Evolutionary conservation across 2,888 invertebrate species (phyloP).

Genomic region (Magallana nippona): DNA sequence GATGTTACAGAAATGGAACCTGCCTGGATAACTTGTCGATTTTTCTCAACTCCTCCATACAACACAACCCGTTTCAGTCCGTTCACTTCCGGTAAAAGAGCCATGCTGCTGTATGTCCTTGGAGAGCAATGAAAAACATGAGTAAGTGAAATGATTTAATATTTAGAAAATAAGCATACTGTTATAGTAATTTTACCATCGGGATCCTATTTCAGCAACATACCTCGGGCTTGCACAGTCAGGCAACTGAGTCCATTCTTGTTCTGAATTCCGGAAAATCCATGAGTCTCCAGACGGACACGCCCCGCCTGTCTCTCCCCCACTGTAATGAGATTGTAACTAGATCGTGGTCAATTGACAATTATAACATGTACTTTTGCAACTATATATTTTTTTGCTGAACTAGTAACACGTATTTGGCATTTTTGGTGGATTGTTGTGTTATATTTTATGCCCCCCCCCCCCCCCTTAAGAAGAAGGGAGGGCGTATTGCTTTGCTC

Average conservation of each 20-base stretch:
- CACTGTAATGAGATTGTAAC: constrained; percentile 52
- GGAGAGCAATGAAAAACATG: background rate
- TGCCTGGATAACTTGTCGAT: constrained; percentile 58
- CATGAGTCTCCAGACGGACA: constrained; percentile 67
- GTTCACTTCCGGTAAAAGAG: constrained; percentile 54
- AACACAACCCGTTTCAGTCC: constrained; percentile 57
- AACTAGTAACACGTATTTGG: too few species aligned
- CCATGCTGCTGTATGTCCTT: constrained; percentile 58
- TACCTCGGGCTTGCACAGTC: constrained; percentile 61
- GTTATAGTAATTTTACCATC: too few species aligned
- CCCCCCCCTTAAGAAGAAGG: too few species aligned
- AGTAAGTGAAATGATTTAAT: background rate
- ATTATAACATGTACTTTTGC: too few species aligned
- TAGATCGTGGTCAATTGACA: too few species aligned
- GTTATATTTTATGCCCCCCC: too few species aligned
- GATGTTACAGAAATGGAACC: background rate
- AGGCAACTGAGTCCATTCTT: constrained; percentile 55
- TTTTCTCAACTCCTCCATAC: constrained; percentile 61
- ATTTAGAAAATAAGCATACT: background rate
- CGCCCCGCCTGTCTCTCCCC: constrained; percentile 62
- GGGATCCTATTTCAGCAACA: too few species aligned
- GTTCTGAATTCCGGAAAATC: constrained; percentile 58
- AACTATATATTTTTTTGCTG: too few species aligned
- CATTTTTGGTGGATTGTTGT: too few species aligned
- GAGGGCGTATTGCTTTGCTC: too few species aligned